Base-by-base conservation (phyloP, 2,888 invertebrate genomes). In the Alloscopus bannaensis region DNA sequence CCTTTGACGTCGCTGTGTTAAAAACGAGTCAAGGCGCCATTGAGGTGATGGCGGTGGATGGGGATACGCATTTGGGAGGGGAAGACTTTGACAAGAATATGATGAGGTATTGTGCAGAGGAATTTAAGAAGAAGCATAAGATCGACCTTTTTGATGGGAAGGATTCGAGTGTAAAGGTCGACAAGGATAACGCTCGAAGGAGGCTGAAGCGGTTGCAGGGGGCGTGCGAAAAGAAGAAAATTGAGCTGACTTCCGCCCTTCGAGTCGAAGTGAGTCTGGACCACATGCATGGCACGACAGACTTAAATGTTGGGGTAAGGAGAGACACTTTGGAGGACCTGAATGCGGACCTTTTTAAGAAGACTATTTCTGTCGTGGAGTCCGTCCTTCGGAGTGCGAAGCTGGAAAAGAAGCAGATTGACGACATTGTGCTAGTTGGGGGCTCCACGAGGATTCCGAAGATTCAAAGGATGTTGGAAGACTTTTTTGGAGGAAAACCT, bases 361-460 rank as follows among this genome's bases (percentile, higher is more conserved):
- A 59, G 13, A 73, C 69, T 6, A 66, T 78, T 22, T 22, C 22
- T 31, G 36, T 72, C n/a, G 77, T 81, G 20, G 77, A 81, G 13
- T 31, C 20, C 3, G 47, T 26, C 2, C 26, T 81, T 6, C 16
- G 22, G 28, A 28, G 22, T 8, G 68, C 72, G 2, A 29, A 65
- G 22, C 4, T 72, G 18, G 50, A 57, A 18, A 81, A 77, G 40
- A 1, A 6, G 0, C n/a, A 66, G 22, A 40, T 69, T 42, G 29
- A 80, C 20, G 80, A 95, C 86, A 92, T 95, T 1, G 94, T 95
- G 0, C 89, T 95, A 31, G 95, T 95, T 42, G 95, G 95, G 16
- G 95, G 94, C 24, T 94, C 94, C 0, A 94, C 93, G 0, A 91
- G 94, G 79, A 94, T 94, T 72, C 94, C 94, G 0, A 94, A 94